Evolutionary conservation across 2,888 invertebrate genomes (phyloP).

Genomic region (Ennomos fuscantarius): DNA sequence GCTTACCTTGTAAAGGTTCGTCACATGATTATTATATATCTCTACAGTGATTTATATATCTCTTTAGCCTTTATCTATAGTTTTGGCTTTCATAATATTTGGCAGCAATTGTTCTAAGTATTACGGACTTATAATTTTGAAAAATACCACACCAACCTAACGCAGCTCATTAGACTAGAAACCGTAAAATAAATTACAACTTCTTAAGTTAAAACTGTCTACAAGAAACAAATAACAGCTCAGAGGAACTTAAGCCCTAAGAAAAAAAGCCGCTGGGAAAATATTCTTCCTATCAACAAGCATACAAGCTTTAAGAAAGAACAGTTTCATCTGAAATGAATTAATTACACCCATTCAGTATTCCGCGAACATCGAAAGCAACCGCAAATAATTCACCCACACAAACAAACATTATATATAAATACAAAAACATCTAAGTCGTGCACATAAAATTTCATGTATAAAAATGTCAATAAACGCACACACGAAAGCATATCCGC

Average conservation of each 20-base stretch:
- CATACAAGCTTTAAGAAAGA: constrained; percentile 41
- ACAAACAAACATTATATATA: constrained; percentile 52
- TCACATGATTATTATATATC: too few species aligned
- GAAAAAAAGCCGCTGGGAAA: constrained; percentile 15
- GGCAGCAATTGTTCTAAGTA: too few species aligned
- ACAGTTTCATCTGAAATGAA: constrained; percentile 69
- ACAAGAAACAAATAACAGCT: constrained; percentile 16
- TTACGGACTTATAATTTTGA: too few species aligned
- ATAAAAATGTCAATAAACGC: constrained; percentile 83
- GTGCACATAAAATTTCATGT: constrained; percentile 79
- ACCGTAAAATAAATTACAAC: constrained; percentile 24
- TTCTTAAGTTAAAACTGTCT: constrained; percentile 8
- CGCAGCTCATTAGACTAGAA: constrained; percentile 32
- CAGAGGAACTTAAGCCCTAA: constrained; percentile 8
- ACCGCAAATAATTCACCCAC: constrained; percentile 71
- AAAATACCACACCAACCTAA: constrained; percentile 8
- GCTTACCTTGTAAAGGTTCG: too few species aligned
- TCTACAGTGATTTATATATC: too few species aligned
- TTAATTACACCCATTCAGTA: constrained; percentile 78
- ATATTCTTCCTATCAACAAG: constrained; percentile 19
- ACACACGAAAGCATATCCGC: constrained; percentile 50
- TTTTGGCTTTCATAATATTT: too few species aligned
- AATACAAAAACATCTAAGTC: constrained; percentile 72
- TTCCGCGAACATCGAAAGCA: constrained; percentile 72
- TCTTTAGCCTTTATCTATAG: too few species aligned